Conservation (phyloP, 2,797 vertebrate species). For the Coccyzus lansbergi region DNA sequence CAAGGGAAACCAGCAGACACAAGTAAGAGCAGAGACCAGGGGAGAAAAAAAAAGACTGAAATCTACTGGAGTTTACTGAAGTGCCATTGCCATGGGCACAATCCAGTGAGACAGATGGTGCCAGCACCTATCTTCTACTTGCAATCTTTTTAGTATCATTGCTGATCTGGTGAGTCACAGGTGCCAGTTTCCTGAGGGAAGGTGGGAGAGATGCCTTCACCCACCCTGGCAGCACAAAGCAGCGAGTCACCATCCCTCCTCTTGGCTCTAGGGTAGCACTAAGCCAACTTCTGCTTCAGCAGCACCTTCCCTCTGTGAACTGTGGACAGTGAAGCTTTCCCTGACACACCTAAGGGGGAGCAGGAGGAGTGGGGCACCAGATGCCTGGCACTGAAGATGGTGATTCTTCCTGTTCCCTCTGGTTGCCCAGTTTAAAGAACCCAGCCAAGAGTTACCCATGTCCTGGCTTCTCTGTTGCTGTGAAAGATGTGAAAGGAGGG, state of each 20-base stretch:
- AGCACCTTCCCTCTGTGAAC: fast-evolving
- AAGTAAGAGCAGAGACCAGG: neutral
- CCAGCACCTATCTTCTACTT: neutral
- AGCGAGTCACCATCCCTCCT: fast-evolving
- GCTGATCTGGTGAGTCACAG: neutral
- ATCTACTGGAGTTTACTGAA: neutral
- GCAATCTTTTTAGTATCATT: neutral
- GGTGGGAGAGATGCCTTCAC: neutral
- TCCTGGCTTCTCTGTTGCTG: fast-evolving
- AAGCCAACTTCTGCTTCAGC: fast-evolving
- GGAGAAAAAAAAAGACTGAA: neutral
- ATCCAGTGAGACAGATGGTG: neutral
- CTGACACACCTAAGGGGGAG: fast-evolving
- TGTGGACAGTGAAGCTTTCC: fast-evolving
- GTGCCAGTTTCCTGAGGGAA: neutral
- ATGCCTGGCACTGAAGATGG: fast-evolving
- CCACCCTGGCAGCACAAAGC: neutral
- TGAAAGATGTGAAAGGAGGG: no score
- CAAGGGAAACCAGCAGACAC: neutral
- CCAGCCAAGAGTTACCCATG: fast-evolving
- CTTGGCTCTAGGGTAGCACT: fast-evolving
- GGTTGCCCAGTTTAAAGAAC: fast-evolving
- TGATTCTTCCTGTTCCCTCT: fast-evolving
- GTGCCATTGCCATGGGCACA: neutral
- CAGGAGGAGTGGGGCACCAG: fast-evolving